These are phyloP conservation scores for Zygaena filipendulae DNA, from an alignment of 2,888 invertebrate genomes.

Conservation along the genomic window DNA sequence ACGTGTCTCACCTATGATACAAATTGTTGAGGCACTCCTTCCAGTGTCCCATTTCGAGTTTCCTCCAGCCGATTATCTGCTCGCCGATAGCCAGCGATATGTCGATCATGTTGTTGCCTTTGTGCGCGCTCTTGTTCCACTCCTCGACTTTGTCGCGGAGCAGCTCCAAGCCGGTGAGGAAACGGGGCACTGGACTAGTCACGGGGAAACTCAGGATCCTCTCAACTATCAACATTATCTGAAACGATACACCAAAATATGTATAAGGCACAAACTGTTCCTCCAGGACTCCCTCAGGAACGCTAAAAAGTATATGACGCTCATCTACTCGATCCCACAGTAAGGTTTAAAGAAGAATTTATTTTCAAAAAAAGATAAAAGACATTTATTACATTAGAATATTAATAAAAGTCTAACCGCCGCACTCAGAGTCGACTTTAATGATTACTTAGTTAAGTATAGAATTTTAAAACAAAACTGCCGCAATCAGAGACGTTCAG, in stretches of 20 bases:
- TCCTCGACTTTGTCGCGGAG: conserved; percentile 86
- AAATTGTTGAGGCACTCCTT: conserved; percentile 81
- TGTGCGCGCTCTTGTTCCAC: conserved; percentile 94
- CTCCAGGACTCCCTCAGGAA: not conserved
- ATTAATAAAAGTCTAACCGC: too few species aligned
- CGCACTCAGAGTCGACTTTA: too few species aligned
- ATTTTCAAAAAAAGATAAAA: too few species aligned
- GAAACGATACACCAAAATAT: conserved; percentile 23
- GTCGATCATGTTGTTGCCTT: conserved; percentile 81
- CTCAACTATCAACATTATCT: conserved; percentile 75
- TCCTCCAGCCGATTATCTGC: conserved; percentile 91
- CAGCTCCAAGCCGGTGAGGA: conserved; percentile 90
- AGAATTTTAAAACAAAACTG: too few species aligned
- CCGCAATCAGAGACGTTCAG: too few species aligned
- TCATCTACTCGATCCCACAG: too few species aligned
- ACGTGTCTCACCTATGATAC: conserved; percentile 68
- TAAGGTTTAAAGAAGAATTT: too few species aligned
- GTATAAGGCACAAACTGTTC: too few species aligned
- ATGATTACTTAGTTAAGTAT: too few species aligned
- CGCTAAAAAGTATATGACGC: too few species aligned
- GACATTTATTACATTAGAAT: too few species aligned
- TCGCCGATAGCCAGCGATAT: conserved; percentile 80
- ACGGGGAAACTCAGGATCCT: conserved; percentile 77
- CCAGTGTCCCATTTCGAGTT: conserved; percentile 90
- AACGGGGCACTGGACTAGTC: conserved; percentile 86